Evolutionary conservation across 2,888 invertebrate genomes (phyloP).

Genomic region (Hesperia comma): DNA sequence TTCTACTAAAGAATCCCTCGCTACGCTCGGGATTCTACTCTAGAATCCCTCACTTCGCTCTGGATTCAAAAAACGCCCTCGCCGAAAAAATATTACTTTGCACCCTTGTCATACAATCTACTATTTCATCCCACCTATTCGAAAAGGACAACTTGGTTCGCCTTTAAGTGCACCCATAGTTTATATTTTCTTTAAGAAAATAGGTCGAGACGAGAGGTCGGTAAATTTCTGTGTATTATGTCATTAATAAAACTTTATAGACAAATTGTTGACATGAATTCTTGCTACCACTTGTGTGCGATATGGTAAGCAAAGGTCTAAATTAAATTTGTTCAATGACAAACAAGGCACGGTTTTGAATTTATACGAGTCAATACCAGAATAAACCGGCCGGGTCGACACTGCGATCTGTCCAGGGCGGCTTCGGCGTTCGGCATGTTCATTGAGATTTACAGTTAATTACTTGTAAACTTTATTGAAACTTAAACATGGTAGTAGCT

Average conservation of each 20-base stretch:
- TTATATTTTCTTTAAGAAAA: no score
- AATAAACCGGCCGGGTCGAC: conserved; percentile 31
- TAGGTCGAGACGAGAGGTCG: no score
- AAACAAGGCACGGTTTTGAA: conserved; percentile 24
- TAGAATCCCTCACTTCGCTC: no score
- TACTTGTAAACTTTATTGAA: conserved; percentile 42
- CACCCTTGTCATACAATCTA: no score
- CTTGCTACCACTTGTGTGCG: conserved; percentile 11
- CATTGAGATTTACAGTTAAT: conserved; percentile 49
- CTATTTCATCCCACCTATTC: no score
- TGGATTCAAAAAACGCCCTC: no score
- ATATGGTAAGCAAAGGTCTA: conserved; percentile 23
- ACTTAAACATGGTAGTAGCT: conserved; percentile 3
- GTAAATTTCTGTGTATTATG: no score
- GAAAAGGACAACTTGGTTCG: no score
- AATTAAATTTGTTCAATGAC: conserved; percentile 30
- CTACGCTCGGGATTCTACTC: no score
- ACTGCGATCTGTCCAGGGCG: conserved; percentile 34
- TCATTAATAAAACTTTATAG: conserved; percentile 1
- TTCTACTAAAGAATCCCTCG: no score
- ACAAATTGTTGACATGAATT: conserved; percentile 16
- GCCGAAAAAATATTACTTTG: no score
- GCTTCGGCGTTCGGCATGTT: conserved; percentile 37
- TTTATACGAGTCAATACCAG: conserved; percentile 26
- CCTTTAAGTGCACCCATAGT: no score